Evolutionary conservation across 2,113 vertebrate genomes (phyloP).

Genomic region (Bos indicus): DNA sequence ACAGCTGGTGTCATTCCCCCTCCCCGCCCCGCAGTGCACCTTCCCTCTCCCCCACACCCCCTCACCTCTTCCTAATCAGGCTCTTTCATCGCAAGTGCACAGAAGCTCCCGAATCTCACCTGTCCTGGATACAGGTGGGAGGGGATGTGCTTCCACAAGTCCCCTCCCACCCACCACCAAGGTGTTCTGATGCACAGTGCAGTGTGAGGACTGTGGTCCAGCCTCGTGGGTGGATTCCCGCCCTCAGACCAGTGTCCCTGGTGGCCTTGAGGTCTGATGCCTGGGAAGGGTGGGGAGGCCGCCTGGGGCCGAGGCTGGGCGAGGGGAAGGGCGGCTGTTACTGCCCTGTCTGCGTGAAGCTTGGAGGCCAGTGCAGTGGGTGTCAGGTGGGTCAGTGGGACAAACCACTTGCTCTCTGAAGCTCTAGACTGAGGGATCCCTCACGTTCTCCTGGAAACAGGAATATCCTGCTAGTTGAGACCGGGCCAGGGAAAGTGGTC

Average conservation of each 20-base stretch:
- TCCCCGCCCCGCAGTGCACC: accelerated
- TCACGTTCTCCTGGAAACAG: neutral
- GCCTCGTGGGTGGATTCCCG: accelerated
- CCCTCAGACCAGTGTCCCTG: neutral
- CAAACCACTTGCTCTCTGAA: neutral
- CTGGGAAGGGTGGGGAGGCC: no score
- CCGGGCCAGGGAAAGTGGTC: neutral
- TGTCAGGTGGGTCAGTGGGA: neutral
- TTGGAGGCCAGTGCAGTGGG: neutral
- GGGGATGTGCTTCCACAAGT: neutral
- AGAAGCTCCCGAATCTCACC: neutral
- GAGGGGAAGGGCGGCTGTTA: neutral
- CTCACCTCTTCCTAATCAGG: neutral
- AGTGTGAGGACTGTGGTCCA: neutral
- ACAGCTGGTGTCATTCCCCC: neutral
- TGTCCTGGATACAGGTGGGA: neutral
- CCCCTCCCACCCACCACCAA: no score
- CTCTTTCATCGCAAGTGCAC: neutral
- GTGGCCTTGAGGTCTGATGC: no score
- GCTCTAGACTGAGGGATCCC: neutral
- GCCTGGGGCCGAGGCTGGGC: neutral
- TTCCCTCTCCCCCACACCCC: accelerated
- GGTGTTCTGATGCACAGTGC: neutral
- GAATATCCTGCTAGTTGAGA: neutral
- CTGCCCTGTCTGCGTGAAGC: neutral